Evolutionary conservation across 2,113 vertebrate genomes (phyloP), one percentile per base, ranked within the genome.

Genomic region (Tinamus guttatus): DNA sequence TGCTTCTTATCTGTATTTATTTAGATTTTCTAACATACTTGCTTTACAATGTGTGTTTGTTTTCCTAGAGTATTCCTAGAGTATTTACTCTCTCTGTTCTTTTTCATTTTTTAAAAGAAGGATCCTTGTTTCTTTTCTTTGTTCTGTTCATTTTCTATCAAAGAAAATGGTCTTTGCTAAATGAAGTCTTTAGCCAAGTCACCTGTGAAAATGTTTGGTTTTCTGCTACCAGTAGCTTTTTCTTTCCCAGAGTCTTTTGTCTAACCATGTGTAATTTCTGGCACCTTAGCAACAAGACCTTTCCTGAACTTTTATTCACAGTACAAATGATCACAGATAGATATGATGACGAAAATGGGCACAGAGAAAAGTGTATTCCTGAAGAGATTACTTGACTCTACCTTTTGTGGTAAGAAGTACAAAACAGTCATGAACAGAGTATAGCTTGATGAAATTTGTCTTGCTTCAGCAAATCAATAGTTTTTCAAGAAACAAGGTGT

Each of bases 181-280:
- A 87, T 24, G 59, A 36, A 81, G 75, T 45, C 51, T 87, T 67
- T 43, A 77, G 77, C 64, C 73, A 88, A 86, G 60, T 94, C 89
- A 92, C 96, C 83, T 96, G 86, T 90, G 65, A 95, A 96, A 94
- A 95, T 90, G 80, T 88, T 93, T 94, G 19, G 38, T 78, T 96
- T 96, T 84, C 77, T 92, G 11, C 62, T 3, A 28, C 51, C 17
- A 59, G 18, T 49, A 81, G 19, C 11, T 16, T 6, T 22, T 63
- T 24, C 74, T 81, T 74, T 86, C 45, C n/a, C 13, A 20, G 13
- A 19, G 32, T 54, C 65, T 93, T 93, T 87, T 85, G 70, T 87
- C 52, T 89, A 73, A 62, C 34, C 89, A 15, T 85, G 60, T 87
- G 67, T 65, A 87, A 94, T 89, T 93, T 82, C 59, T 96, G 81